Evolutionary conservation across 2,113 vertebrate species (phyloP).

Genomic region (Pogona vitticeps): DNA sequence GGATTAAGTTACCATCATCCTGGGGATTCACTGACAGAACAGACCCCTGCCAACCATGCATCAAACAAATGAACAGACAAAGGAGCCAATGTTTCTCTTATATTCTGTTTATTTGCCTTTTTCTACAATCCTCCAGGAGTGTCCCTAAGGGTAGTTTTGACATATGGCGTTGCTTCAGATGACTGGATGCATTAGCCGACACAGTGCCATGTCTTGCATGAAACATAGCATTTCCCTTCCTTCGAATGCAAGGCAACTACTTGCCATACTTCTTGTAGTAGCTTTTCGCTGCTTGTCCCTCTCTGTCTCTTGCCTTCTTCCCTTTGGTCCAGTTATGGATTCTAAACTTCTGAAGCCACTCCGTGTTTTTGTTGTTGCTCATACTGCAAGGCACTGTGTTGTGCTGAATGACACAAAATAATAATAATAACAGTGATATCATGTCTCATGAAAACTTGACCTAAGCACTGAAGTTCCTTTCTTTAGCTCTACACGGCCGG

Average conservation of each 20-base stretch:
- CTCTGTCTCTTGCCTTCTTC: conserved; percentile 12
- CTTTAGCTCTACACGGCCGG: neutral
- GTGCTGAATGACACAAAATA: neutral
- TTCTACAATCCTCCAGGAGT: neutral
- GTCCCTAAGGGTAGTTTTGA: conserved; percentile 18
- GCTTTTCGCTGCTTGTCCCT: neutral
- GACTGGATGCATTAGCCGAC: neutral
- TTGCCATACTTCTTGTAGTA: neutral
- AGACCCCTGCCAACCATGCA: neutral
- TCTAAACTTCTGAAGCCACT: conserved; percentile 4
- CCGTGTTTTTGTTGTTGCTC: neutral
- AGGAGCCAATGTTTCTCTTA: neutral
- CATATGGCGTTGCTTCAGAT: conserved; percentile 14
- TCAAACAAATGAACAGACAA: conserved; percentile 5
- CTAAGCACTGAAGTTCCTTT: neutral
- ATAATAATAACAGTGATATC: neutral
- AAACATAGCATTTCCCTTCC: conserved; percentile 18
- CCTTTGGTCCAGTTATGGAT: conserved; percentile 25
- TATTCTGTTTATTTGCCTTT: conserved; percentile 24
- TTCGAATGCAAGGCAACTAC: neutral
- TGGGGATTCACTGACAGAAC: neutral
- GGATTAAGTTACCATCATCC: neutral
- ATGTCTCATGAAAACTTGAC: too few relatives aligned
- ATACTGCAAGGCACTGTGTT: neutral
- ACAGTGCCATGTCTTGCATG: conserved; percentile 12